Base-by-base conservation (phyloP, 1,140 invertebrate species). In the Cydia fagiglandana region DNA sequence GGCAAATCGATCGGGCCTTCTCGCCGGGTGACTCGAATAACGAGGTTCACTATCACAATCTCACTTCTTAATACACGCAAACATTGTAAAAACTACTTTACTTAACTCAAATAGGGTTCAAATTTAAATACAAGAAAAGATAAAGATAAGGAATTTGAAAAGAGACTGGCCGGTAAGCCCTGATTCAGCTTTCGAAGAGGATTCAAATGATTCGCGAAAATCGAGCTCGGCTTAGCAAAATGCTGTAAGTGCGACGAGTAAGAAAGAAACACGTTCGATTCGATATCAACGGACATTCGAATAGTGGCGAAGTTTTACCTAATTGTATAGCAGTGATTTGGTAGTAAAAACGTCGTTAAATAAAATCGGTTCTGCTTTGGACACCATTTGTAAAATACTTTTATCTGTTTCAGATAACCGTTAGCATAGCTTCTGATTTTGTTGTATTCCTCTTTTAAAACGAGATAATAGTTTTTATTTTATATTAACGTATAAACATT, bases 1-100 rank as follows among this genome's bases (percentile, higher is more conserved):
- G 78, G 80, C 80, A 83, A 88, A 90, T 88, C 88, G 87, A 90
- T 90, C 81, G 81, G 79, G 77, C 79, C 45, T 73, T 75, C 78
- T 56, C 64, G 64, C 34, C 30, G 34, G 66, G 66, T 17, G 66
- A 70, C 66, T 70, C 66, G 15, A 70, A 70, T 41, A 70, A 17
- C 56, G 7, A 61, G 17, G 20, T 61, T 61, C 56, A 61, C 56
- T 61, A 24, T 24, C 56, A 61, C 56, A 61, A 24, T 20, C 56
- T 61, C 56, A 24, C n/a, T 24, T 61, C 56, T 61, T 24, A 24
- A 61, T 24, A 10, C 10, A 61, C 2, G 0, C 2, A 61, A 61
- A 61, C 9, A 24, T 10, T 10, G 56, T 61, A 61, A 61, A 61
- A 61, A 24, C 17, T 17, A 61, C 56, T 24, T 61, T 61, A 61